A percentile compares a stretch with the other conserved stretches of the same genome.
These are phyloP conservation scores for Melolontha melolontha DNA, from an alignment of 2,888 invertebrate genomes.

Conservation along the genomic window DNA sequence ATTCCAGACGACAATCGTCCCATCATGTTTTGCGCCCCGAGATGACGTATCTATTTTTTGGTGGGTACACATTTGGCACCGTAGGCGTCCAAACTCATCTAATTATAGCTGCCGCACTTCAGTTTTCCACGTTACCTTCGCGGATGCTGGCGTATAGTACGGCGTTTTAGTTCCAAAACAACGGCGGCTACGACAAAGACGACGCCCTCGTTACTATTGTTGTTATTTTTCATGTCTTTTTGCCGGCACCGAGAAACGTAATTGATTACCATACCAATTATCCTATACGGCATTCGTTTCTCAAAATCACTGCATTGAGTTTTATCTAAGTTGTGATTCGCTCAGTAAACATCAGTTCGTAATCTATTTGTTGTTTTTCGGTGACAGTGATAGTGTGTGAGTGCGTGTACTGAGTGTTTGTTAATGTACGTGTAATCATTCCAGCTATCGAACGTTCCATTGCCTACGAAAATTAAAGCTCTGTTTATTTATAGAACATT, in stretches of 20 bases:
- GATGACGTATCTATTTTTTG: constrained; percentile 29
- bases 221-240: constrained; percentile 14
- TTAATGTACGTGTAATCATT: constrained; percentile 9
- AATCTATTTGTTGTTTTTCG: constrained; percentile 7
- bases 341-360: neutral
- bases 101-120: constrained; percentile 52
- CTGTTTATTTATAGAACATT: constrained; percentile 30
- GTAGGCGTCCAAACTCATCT: constrained; percentile 57
- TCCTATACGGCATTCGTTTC: neutral
- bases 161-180: constrained; percentile 49
- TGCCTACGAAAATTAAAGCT: constrained; percentile 34
- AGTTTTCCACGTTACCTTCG: constrained; percentile 55
- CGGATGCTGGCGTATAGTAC: constrained; percentile 51
- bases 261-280: neutral
- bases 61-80: constrained; percentile 45
- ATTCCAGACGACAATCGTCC: constrained; percentile 7
- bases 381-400: constrained; percentile 31
- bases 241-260: neutral
- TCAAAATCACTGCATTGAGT: neutral
- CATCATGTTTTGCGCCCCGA: constrained; percentile 22
- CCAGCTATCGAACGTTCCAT: constrained; percentile 18
- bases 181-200: constrained; percentile 28
- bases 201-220: constrained; percentile 37
- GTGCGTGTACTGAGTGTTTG: constrained; percentile 19
- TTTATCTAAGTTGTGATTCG: constrained; percentile 8